Evolutionary conservation across 2,113 vertebrate genomes (phyloP), one percentile per base, ranked within the genome.

Genomic region (Heteronetta atricapilla): DNA sequence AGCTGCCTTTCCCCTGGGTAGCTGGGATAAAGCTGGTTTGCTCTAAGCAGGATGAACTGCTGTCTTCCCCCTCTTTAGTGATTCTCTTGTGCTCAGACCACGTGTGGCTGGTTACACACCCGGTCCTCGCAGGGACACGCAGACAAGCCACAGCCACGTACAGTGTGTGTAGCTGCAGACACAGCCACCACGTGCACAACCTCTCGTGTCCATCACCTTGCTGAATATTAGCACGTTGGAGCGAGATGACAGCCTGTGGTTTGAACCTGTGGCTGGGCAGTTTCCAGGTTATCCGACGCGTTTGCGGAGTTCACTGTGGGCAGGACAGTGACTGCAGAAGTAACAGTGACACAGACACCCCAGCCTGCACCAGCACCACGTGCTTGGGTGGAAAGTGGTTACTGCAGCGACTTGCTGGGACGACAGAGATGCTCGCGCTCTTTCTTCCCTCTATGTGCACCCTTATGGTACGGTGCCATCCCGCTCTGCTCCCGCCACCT

Each of bases 381-480:
- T 18, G 70, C 86, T 16, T 1, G 36, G 52, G 10, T 28, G 69
- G 76, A 3, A 68, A 7, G 38, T 6, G 76, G 62, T 75, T 69
- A 56, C 31, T 3, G 3, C 31, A 10, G 74, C 38, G 72, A 86
- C 38, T 18, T 2, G 14, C 0, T n/a, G 82, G 68, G 81, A 73
- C 0, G 1, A 5, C 3, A 12, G 56, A 77, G 40, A 79, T 55
- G 58, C 63, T 68, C 0, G 0, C 25, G 70, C 60, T 40, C 66
- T 33, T 59, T 40, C 74, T 52, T 68, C 42, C 53, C 78, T 33
- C 4, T 14, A 18, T 0, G 3, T 21, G 70, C 74, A 64, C 9
- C 69, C 38, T 46, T 4, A 3, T 0, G 2, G 67, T 3, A 19
- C 0, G 23, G 70, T 8, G 70, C 40, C 67, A 21, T 59, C 64